Evolutionary conservation across 2,797 vertebrate species (phyloP).

Genomic region (Octomys mimax): DNA sequence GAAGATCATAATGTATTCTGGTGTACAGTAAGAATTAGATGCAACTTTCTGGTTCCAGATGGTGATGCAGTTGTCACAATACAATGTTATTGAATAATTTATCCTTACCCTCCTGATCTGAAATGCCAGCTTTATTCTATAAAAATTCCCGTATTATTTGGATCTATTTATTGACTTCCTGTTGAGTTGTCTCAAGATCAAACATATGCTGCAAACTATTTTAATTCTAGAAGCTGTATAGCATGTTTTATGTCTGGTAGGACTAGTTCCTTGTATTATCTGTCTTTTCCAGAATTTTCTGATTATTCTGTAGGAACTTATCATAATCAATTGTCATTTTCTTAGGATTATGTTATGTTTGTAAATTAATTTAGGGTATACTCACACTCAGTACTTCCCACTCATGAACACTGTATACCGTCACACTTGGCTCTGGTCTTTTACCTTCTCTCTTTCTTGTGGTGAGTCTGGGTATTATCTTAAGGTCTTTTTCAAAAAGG

Average conservation of each 20-base stretch:
- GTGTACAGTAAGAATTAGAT: not conserved
- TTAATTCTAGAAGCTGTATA: not conserved
- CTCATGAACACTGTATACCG: not conserved
- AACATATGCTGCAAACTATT: not conserved
- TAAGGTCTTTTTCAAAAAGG: not conserved
- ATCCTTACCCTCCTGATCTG: not conserved
- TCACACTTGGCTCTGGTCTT: not conserved
- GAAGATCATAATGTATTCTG: conserved; percentile 39
- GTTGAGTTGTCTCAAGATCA: not conserved
- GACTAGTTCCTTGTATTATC: not conserved
- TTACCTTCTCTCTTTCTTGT: not conserved
- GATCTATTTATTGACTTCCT: conserved; percentile 33
- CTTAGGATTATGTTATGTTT: not conserved
- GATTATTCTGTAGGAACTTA: not conserved
- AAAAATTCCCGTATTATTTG: not conserved
- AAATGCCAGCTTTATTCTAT: conserved; percentile 35
- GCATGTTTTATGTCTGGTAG: not conserved
- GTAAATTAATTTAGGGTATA: conserved; percentile 34
- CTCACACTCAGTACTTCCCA: not conserved
- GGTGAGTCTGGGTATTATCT: not conserved
- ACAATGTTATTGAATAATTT: conserved; percentile 25
- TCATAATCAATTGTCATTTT: not conserved
- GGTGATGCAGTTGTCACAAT: conserved; percentile 23
- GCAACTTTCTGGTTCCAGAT: conserved; percentile 44
- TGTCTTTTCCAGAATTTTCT: conserved; percentile 33